Percentiles rank a stretch among this genome's conserved stretches.
Conservation (phyloP, 2,113 vertebrate species). For the Mungos mungo region DNA sequence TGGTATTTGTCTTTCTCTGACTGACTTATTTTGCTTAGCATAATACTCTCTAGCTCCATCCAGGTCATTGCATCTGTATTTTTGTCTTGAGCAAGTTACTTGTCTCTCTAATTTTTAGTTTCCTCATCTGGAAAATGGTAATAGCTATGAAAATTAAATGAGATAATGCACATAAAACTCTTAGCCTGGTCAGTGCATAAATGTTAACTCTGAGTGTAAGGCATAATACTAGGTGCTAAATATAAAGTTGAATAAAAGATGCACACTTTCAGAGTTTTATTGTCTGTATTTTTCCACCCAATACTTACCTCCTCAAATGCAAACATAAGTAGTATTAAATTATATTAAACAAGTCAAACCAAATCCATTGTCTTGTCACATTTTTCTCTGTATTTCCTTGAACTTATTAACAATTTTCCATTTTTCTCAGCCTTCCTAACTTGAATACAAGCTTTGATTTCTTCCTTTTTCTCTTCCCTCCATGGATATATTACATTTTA, state of each 20-base stretch:
- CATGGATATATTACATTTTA: neutral
- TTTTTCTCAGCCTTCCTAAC: neutral
- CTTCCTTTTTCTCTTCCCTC: neutral
- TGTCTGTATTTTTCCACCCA: constrained; percentile 21
- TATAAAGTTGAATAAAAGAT: constrained; percentile 37
- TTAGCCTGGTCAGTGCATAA: neutral
- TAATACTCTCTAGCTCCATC: neutral
- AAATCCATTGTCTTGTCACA: neutral
- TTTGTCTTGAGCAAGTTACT: neutral
- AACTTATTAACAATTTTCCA: neutral
- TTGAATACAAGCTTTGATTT: neutral
- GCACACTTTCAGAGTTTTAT: neutral
- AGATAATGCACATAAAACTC: neutral
- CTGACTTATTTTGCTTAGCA: neutral
- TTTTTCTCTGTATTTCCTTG: neutral
- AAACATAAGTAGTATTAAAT: neutral
- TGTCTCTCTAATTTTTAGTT: neutral
- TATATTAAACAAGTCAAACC: neutral
- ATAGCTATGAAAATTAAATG: neutral
- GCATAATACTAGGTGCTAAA: neutral
- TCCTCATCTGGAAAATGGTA: constrained; percentile 6
- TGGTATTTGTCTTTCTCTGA: neutral
- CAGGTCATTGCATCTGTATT: neutral
- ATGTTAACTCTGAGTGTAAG: neutral
- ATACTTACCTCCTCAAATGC: neutral